phyloP scores from a whole-genome alignment of 2,888 invertebrate species.

The Macropis europaea region DNA sequence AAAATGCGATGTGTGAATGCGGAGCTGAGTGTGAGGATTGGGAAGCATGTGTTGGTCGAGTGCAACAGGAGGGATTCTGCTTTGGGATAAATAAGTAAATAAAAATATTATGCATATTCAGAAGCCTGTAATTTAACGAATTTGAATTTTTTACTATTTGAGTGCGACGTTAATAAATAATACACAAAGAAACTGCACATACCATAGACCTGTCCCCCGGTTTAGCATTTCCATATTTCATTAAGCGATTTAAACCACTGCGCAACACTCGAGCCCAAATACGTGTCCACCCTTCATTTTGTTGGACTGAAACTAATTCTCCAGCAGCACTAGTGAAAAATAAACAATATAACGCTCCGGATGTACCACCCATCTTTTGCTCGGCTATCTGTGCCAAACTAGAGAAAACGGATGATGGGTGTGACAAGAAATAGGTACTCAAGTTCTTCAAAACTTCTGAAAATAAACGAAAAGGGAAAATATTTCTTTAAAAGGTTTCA shows the following conservation, averaged over 20 bases:
- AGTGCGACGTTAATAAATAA: no score
- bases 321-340: constrained; percentile 86
- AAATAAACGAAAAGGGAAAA: neutral
- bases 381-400: constrained; percentile 84
- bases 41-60: no score
- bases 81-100: no score
- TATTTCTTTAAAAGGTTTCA: neutral
- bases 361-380: constrained; percentile 88
- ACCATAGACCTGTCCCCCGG: constrained; percentile 90
- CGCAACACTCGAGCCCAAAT: constrained; percentile 83
- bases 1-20: no score
- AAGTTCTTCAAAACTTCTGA: constrained; percentile 68
- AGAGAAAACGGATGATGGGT: constrained; percentile 80
- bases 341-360: constrained; percentile 90
- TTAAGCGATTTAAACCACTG: constrained; percentile 83
- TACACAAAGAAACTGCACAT: constrained; percentile 10
- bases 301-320: constrained; percentile 61
- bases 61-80: no score
- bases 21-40: no score
- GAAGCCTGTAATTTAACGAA: no score
- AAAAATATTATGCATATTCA: no score
- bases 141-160: no score
- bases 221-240: constrained; percentile 87
- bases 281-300: constrained; percentile 46
- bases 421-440: constrained; percentile 60